Conservation (phyloP, 2,113 vertebrate species). For the Gasterosteus aculeatus region DNA sequence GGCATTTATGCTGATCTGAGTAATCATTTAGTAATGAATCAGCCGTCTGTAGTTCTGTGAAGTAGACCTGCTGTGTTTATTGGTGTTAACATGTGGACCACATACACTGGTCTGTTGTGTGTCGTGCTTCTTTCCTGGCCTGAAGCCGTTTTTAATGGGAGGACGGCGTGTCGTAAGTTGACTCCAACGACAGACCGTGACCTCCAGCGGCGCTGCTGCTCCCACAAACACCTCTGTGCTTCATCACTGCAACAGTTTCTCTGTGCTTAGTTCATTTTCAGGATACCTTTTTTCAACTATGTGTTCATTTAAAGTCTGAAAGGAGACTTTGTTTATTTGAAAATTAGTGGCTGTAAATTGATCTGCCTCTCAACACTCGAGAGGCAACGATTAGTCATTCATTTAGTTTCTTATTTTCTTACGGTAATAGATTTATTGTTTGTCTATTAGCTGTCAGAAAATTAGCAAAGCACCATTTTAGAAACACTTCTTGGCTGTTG, state of each 20-base stretch:
- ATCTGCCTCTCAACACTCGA: too few relatives aligned
- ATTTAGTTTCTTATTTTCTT: too few relatives aligned
- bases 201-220: constrained; percentile 32
- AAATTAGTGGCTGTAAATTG: too few relatives aligned
- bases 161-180: constrained; percentile 11
- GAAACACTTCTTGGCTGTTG: background rate
- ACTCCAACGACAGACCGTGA: constrained; percentile 49
- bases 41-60: background rate
- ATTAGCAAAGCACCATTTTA: too few relatives aligned
- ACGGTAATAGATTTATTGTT: too few relatives aligned
- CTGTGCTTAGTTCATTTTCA: too few relatives aligned
- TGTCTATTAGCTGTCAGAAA: too few relatives aligned
- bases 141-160: constrained; percentile 1
- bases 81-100: constrained; percentile 29
- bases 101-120: constrained; percentile 17
- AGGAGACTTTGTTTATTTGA: too few relatives aligned
- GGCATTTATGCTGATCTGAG: background rate
- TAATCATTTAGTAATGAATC: too few relatives aligned
- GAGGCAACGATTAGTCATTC: too few relatives aligned
- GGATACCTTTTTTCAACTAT: too few relatives aligned
- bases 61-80: constrained; percentile 25
- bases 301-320: too few relatives aligned
- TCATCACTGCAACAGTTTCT: constrained; percentile 7
- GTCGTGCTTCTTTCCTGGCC: constrained; percentile 31
- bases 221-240: constrained; percentile 15